A percentile compares a stretch with the other conserved stretches of the same genome.
phyloP scores from a whole-genome alignment of 2,113 vertebrate genomes.

The Cacatua alba region DNA sequence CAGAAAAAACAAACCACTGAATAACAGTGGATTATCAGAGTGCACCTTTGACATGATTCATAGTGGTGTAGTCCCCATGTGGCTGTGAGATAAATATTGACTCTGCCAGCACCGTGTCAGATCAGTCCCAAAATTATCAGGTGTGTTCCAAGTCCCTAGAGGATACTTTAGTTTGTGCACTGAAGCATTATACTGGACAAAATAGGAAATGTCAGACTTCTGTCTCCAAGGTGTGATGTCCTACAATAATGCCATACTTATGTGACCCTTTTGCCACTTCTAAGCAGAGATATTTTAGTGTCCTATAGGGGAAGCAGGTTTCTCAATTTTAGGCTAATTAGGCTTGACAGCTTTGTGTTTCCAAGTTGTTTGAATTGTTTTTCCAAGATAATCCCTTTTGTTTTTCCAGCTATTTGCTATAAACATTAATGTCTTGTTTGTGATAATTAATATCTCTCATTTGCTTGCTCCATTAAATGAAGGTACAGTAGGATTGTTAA shows the following conservation, averaged over 20 bases:
- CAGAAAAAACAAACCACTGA: slow-evolving; percentile 45
- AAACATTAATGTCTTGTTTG: slow-evolving; percentile 43
- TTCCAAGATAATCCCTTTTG: neutral
- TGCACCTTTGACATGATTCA: slow-evolving; percentile 45
- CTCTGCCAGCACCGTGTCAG: slow-evolving; percentile 33
- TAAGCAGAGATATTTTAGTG: slow-evolving; percentile 5
- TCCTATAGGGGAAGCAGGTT: neutral
- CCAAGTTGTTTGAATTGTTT: slow-evolving; percentile 43
- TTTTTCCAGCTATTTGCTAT: slow-evolving; percentile 22
- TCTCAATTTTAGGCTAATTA: slow-evolving; percentile 54
- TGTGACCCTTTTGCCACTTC: slow-evolving; percentile 24
- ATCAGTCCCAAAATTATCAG: slow-evolving; percentile 50
- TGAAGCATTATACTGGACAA: slow-evolving; percentile 25
- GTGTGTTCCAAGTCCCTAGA: slow-evolving; percentile 13
- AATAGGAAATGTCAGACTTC: slow-evolving; percentile 47
- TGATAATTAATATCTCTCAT: slow-evolving; percentile 49
- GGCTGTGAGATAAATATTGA: slow-evolving; percentile 45
- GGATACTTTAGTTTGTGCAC: slow-evolving; percentile 5
- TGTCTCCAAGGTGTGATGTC: slow-evolving; percentile 20
- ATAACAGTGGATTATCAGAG: slow-evolving; percentile 37
- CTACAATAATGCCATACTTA: neutral
- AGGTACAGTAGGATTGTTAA: neutral
- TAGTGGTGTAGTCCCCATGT: neutral
- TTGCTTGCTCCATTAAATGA: slow-evolving; percentile 15
- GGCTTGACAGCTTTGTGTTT: slow-evolving; percentile 36